Percentiles rank a stretch among this genome's conserved stretches.
Conservation (phyloP, 2,888 invertebrate species). For the Linnaemya vulpina region DNA sequence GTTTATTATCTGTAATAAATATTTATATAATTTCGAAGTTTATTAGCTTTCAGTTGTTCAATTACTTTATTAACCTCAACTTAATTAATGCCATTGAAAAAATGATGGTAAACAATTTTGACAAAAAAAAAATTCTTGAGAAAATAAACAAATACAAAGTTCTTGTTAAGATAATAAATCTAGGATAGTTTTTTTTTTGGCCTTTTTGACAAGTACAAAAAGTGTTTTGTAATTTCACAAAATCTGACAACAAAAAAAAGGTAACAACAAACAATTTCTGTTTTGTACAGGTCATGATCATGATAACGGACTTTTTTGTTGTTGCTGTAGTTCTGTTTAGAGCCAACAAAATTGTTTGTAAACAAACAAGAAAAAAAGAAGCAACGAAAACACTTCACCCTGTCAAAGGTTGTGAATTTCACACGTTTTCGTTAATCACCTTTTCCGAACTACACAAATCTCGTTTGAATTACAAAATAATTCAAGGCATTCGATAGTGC, state of each 20-base stretch:
- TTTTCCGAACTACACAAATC: not conserved
- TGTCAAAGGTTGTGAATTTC: slow-evolving; percentile 44
- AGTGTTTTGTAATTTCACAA: slow-evolving; percentile 14
- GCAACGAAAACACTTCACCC: not conserved
- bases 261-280: slow-evolving; percentile 1
- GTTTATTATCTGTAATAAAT: not conserved
- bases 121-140: slow-evolving; percentile 19
- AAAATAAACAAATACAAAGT: slow-evolving; percentile 34
- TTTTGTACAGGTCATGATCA: slow-evolving; percentile 12
- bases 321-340: slow-evolving; percentile 1
- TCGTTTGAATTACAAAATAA: not conserved
- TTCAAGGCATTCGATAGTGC: not conserved
- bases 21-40: slow-evolving; percentile 1
- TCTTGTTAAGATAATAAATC: slow-evolving; percentile 8
- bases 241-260: not conserved
- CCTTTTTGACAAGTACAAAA: not conserved
- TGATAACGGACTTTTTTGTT: not conserved
- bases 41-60: slow-evolving; percentile 19
- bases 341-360: not conserved
- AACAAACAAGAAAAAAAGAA: no score
- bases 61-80: slow-evolving; percentile 1
- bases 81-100: slow-evolving; percentile 21
- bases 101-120: not conserved
- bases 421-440: slow-evolving; percentile 21
- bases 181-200: slow-evolving; percentile 9